Percentiles rank a stretch among this genome's conserved stretches.
phyloP scores from a whole-genome alignment of 1,140 invertebrate genomes.

The Drosophila biarmipes region DNA sequence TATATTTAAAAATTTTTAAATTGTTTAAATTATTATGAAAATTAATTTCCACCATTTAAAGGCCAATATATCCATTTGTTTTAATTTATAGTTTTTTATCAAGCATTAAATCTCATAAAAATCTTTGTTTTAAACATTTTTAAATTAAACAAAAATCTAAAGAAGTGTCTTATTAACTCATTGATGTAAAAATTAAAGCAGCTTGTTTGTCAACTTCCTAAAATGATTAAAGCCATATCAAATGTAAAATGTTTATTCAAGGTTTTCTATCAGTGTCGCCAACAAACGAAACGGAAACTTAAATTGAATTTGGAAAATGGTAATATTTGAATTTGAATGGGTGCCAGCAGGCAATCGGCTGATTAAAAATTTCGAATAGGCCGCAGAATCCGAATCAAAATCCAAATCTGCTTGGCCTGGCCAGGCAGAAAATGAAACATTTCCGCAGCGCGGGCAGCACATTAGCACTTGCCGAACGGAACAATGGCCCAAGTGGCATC shows the following conservation, averaged over 20 bases:
- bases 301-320: conserved; percentile 37
- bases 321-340: conserved; percentile 37
- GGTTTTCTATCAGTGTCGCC: not conserved
- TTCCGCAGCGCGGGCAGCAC: conserved; percentile 69
- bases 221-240: too few relatives aligned
- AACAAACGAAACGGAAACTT: conserved; percentile 45
- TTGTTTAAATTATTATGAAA: too few relatives aligned
- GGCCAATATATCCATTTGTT: too few relatives aligned
- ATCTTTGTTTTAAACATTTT: too few relatives aligned
- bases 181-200: too few relatives aligned
- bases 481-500: conserved; percentile 74
- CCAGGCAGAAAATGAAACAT: conserved; percentile 76
- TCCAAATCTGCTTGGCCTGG: conserved; percentile 44
- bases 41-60: too few relatives aligned
- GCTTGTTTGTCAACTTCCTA: too few relatives aligned
- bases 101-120: too few relatives aligned
- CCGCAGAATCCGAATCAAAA: conserved; percentile 34
- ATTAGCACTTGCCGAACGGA: conserved; percentile 73
- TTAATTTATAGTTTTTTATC: too few relatives aligned
- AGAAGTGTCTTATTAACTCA: too few relatives aligned
- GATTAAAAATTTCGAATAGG: conserved; percentile 62
- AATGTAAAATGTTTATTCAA: not conserved
- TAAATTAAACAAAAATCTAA: too few relatives aligned
- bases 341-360: conserved; percentile 31
- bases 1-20: too few relatives aligned